Evolutionary conservation across 2,113 vertebrate species (phyloP).

Genomic region (Ciconia boyciana): DNA sequence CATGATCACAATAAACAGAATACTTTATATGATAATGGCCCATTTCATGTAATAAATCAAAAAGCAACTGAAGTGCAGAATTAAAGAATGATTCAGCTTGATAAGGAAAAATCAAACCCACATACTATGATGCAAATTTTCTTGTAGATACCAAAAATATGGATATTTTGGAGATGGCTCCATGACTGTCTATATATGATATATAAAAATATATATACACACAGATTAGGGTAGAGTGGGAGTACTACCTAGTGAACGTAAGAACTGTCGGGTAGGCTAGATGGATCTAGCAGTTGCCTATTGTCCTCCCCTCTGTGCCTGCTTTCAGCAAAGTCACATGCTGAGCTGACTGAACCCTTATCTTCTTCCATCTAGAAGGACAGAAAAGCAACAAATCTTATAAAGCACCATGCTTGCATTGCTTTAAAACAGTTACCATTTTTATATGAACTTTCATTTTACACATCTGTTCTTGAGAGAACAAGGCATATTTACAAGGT

Average conservation of each 20-base stretch:
- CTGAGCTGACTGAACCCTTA: slow-evolving; percentile 95
- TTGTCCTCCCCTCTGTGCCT: slow-evolving; percentile 95
- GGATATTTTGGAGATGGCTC: slow-evolving; percentile 8
- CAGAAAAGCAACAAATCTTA: slow-evolving; percentile 87
- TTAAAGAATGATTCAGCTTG: slow-evolving; percentile 10
- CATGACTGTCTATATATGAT: neutral
- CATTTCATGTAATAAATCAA: slow-evolving; percentile 24
- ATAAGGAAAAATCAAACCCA: neutral
- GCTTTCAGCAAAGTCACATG: slow-evolving; percentile 97
- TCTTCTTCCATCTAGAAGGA: slow-evolving; percentile 98
- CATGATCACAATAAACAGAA: neutral
- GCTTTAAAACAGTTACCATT: slow-evolving; percentile 46
- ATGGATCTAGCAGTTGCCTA: slow-evolving; percentile 92
- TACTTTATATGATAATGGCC: neutral
- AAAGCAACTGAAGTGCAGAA: slow-evolving; percentile 39
- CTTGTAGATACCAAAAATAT: slow-evolving; percentile 4
- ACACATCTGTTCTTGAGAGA: slow-evolving; percentile 4
- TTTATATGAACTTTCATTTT: neutral
- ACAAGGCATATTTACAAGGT: neutral
- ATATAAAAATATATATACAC: neutral
- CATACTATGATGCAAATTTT: neutral
- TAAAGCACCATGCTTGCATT: slow-evolving; percentile 43
- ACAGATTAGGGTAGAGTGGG: slow-evolving; percentile 57
- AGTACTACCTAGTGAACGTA: slow-evolving; percentile 92
- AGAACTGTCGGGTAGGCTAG: slow-evolving; percentile 82